Evolutionary conservation across 1,140 invertebrate genomes (phyloP), one percentile per base, ranked within the genome.

Genomic region (Stegodyphus mimosarum): DNA sequence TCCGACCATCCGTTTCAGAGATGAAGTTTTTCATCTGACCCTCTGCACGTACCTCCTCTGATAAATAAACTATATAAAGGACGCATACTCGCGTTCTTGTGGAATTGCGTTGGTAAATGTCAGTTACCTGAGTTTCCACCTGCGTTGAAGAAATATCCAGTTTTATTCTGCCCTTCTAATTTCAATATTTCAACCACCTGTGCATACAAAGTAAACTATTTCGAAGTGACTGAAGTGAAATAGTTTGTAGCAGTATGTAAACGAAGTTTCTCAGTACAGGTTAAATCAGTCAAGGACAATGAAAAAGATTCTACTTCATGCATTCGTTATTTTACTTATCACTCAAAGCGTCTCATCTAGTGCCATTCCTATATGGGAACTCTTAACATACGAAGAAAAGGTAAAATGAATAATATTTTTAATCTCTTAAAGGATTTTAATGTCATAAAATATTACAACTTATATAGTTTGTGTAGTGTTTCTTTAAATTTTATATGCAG

Each of bases 361-460:
- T 15, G 81, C 81, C 6, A 83, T 83, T 55, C 81, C 81, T 7
- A 83, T 83, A 15, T 83, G 81, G 81, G 81, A 83, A 18, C 67
- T 83, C 72, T n/a, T 83, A 55, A 83, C 55, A 10, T 83, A 83
- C 33, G 72, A 83, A 83, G 81, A 83, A 83, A 83, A 83, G 81
- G 81, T 83, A 83, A 33, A 7, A 10, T 60, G 55, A 10, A 33
- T 33, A 3, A 1, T 33, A 33, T 33, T 33, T 33, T 33, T 33
- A 33, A 33, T 33, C 3, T 33, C 33, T 33, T 33, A 33, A 33
- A 33, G 3, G 1, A 33, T 33, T 33, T 33, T 33, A 33, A 33
- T 3, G 33, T 1, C 33, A 33, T 33, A 33, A 33, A 33, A 33
- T 33, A 33, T 33, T 33, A 33, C 33, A 33, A 1, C 33, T 33